Percentiles rank a stretch among this genome's conserved stretches.
These are phyloP conservation scores for Macrobrachium nipponense DNA, from an alignment of 1,140 invertebrate genomes.

Conservation along the genomic window DNA sequence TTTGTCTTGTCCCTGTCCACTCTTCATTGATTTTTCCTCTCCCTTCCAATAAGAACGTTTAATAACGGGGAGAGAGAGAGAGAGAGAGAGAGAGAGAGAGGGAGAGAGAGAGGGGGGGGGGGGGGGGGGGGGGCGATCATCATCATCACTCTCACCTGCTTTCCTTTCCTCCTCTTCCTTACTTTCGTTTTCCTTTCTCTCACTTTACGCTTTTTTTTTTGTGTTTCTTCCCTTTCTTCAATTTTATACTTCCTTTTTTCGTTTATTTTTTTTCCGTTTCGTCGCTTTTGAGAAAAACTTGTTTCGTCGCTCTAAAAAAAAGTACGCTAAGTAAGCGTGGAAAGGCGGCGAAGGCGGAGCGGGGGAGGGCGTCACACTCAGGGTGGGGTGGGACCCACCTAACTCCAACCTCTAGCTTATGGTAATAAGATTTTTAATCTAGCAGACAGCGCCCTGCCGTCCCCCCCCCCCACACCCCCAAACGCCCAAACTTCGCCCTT, in stretches of 20 bases:
- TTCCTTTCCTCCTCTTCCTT: not conserved
- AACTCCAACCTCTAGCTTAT: no score
- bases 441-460: no score
- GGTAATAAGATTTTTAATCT: no score
- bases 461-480: no score
- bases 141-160: not conserved
- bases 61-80: not conserved
- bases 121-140: not conserved
- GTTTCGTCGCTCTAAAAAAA: not conserved
- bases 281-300: not conserved
- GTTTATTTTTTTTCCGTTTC: not conserved
- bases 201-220: not conserved
- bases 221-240: not conserved
- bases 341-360: not conserved
- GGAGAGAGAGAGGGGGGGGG: no score
- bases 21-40: not conserved
- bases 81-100: no score
- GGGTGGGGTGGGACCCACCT: no score
- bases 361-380: no score
- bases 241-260: not conserved
- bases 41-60: not conserved
- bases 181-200: not conserved
- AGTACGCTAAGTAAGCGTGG: not conserved
- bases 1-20: conserved; percentile 4
- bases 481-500: no score